Evolutionary conservation across 2,797 vertebrate species (phyloP).

Genomic region (Cuniculus paca): DNA sequence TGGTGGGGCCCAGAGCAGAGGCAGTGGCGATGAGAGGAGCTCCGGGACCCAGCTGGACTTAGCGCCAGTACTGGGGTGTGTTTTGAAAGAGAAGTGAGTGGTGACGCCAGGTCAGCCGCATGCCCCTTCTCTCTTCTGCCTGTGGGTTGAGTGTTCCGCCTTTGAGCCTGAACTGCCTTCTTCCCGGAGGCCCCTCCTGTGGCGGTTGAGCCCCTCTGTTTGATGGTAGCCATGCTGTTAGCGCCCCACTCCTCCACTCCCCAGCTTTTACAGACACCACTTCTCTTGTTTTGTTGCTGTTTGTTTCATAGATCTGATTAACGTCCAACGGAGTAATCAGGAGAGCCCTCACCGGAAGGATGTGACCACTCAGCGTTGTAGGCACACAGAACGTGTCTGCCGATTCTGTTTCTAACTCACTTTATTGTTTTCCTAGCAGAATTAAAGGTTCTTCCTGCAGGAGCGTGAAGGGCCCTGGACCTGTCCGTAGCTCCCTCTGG

Average conservation of each 20-base stretch:
- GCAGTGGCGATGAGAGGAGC: neutral
- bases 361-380: neutral
- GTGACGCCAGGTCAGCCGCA: neutral
- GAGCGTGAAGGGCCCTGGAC: neutral
- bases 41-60: neutral
- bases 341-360: neutral
- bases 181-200: neutral
- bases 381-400: neutral
- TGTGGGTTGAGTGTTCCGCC: neutral
- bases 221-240: neutral
- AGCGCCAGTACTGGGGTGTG: neutral
- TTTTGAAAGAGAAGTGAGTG: neutral
- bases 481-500: neutral
- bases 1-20: neutral
- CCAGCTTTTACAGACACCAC: neutral
- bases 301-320: neutral
- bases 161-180: neutral
- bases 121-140: neutral
- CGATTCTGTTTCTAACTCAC: neutral
- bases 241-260: neutral
- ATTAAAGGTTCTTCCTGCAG: neutral
- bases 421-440: neutral
- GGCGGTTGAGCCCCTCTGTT: neutral
- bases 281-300: neutral
- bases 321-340: neutral